These are phyloP conservation scores for Geotrupes spiniger DNA, from an alignment of 2,888 invertebrate genomes.

Conservation along the genomic window DNA sequence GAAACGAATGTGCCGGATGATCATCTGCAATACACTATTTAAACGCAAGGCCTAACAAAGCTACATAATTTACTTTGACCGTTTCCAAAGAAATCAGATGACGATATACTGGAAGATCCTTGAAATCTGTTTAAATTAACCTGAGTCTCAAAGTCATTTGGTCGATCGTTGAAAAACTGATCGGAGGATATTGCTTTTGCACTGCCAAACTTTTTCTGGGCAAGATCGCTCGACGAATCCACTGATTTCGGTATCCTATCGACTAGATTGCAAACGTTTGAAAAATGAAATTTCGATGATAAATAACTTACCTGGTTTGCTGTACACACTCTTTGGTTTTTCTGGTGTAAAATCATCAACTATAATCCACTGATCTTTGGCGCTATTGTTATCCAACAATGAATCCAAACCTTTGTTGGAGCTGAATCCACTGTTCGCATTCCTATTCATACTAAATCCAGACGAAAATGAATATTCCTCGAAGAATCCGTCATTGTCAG, in stretches of 20 bases:
- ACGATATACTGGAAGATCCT: slow-evolving; percentile 93
- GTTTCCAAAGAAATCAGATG: slow-evolving; percentile 84
- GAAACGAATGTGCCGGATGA: slow-evolving; percentile 37
- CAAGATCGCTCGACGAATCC: slow-evolving; percentile 50
- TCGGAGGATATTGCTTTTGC: slow-evolving; percentile 98
- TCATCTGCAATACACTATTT: slow-evolving; percentile 10
- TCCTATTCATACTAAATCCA: slow-evolving; percentile 63
- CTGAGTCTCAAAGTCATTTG: slow-evolving; percentile 57
- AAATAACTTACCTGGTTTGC: slow-evolving; percentile 12
- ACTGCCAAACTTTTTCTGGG: slow-evolving; percentile 93
- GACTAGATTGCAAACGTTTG: slow-evolving; percentile 4
- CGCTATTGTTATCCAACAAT: slow-evolving; percentile 31
- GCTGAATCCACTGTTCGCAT: slow-evolving; percentile 31
- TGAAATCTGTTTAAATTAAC: slow-evolving; percentile 74
- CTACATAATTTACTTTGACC: slow-evolving; percentile 33
- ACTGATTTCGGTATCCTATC: slow-evolving; percentile 13
- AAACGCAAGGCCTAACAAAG: neutral
- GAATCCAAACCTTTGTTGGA: slow-evolving; percentile 33
- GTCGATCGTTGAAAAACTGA: slow-evolving; percentile 83
- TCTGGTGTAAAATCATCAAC: slow-evolving; percentile 33
- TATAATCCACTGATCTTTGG: slow-evolving; percentile 49
- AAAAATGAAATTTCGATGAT: slow-evolving; percentile 1
- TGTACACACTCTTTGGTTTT: slow-evolving; percentile 19
- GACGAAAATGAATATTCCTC: slow-evolving; percentile 55
- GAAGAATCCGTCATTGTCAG: slow-evolving; percentile 53